Base-by-base conservation (phyloP, 2,113 vertebrate genomes). In the Lepus timidus region DNA sequence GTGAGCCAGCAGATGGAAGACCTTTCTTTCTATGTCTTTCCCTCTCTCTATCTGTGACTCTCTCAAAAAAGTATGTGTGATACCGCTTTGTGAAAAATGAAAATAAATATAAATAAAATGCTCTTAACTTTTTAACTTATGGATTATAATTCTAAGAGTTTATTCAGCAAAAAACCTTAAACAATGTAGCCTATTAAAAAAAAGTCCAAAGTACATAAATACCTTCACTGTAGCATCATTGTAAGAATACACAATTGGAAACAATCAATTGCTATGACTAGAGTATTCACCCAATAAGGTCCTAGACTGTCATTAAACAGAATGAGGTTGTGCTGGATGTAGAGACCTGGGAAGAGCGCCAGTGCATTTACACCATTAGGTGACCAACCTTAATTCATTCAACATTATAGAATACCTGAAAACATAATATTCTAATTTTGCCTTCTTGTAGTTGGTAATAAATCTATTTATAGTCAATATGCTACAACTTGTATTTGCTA, bases 381-480 rank as follows among this genome's bases (percentile, higher is more conserved):
- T 64, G 4, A 8, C 62, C 44, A 83, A 76, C 33, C 9, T 11
- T 70, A 80, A 67, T 3, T 5, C 65, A n/a, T 14, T 23, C 61
- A 80, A 23, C 6, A 44, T 9, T 44, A 58, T 29, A 25, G 27
- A 25, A 68, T 7, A 23, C 31, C 25, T 14, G 14, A 79, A 11
- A 23, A 51, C 27, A 25, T 0, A 70, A 31, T 44, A n/a, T 5
- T 36, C 14, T 51, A 19, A 1, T 75, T 93, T 70, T 33, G 9
- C 36, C 29, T 19, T 85, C 62, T 74, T 64, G n/a, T 33, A 80
- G 22, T 6, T 9, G 51, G 7, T 5, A 10, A 29, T 52, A 51
- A 75, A 52, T 8, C 2, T 51, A 23, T 23, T 90, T 91, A 25
- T 6, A 79, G 95, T 91, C 12, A 93, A 94, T 61, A 29, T 58